Conservation (phyloP, 2,888 invertebrate genomes). For the Eristalinus sepulchralis region DNA sequence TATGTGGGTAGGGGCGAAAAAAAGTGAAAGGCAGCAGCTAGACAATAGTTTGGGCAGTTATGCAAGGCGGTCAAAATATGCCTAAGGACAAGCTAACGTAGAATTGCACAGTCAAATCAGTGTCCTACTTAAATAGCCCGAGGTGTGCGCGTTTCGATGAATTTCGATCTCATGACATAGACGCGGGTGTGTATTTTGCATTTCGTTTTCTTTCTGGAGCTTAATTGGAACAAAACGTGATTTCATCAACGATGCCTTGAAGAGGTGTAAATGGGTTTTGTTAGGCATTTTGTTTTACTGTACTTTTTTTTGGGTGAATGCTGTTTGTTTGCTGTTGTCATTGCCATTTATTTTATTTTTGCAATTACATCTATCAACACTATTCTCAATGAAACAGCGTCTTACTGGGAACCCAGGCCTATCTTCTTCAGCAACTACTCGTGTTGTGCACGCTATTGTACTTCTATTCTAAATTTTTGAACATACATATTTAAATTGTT, state of each 20-base stretch:
- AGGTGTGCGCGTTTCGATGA: constrained; percentile 29
- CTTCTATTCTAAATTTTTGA: too few relatives aligned
- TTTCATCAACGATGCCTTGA: not conserved
- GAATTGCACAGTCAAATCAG: constrained; percentile 45
- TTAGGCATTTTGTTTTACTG: not conserved
- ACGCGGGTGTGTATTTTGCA: constrained; percentile 9
- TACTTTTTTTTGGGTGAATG: too few relatives aligned
- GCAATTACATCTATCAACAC: too few relatives aligned
- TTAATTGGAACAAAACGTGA: not conserved
- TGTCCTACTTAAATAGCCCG: constrained; percentile 19
- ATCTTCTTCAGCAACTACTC: too few relatives aligned
- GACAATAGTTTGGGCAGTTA: constrained; percentile 49
- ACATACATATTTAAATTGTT: too few relatives aligned
- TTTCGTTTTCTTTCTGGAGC: not conserved
- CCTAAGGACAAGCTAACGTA: constrained; percentile 58
- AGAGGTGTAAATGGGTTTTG: not conserved
- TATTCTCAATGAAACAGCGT: too few relatives aligned
- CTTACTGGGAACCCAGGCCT: too few relatives aligned
- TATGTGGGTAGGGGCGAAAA: constrained; percentile 46
- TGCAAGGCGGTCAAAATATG: constrained; percentile 39
- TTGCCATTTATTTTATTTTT: too few relatives aligned
- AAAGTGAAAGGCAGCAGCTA: constrained; percentile 60
- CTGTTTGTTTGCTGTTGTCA: too few relatives aligned
- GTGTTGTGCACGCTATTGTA: too few relatives aligned
- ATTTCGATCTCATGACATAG: constrained; percentile 5